phyloP scores from a whole-genome alignment of 2,888 invertebrate genomes.

The Steromphala cineraria region DNA sequence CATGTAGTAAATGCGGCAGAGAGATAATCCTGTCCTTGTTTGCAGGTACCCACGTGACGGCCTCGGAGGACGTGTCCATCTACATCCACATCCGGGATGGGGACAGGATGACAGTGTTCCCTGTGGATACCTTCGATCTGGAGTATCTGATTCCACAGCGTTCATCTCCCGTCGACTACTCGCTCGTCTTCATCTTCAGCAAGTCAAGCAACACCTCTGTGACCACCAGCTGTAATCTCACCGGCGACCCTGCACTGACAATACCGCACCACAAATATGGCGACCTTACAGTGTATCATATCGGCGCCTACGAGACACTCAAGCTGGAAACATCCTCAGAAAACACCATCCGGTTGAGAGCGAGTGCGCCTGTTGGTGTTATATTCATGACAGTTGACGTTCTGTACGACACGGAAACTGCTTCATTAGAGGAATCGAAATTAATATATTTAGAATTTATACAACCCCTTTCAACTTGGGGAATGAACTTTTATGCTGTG shows the following conservation, averaged over 20 bases:
- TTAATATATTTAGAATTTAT: conserved; percentile 21
- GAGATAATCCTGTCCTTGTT: neutral
- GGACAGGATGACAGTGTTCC: conserved; percentile 30
- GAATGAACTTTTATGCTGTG: conserved; percentile 28
- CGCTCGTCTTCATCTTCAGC: conserved; percentile 10
- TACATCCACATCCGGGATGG: conserved; percentile 17
- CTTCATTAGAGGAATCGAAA: neutral
- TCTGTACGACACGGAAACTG: neutral
- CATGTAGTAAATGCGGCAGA: no score
- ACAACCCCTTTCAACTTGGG: conserved; percentile 20
- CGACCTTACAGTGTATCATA: neutral
- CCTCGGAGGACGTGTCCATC: conserved; percentile 25
- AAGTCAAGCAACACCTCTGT: neutral
- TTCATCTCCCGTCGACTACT: conserved; percentile 1
- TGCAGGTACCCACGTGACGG: conserved; percentile 23
- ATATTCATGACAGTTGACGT: neutral
- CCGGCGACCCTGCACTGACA: neutral
- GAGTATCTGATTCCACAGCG: conserved; percentile 28
- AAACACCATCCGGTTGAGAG: neutral
- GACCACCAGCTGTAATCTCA: neutral
- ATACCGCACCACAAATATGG: neutral
- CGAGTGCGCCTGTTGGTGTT: neutral
- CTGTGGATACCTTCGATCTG: conserved; percentile 18
- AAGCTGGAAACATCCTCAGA: neutral
- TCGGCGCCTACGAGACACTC: neutral